These are phyloP conservation scores for Brachionus rotundiformis DNA, from an alignment of 1,140 invertebrate species.

Conservation along the genomic window DNA sequence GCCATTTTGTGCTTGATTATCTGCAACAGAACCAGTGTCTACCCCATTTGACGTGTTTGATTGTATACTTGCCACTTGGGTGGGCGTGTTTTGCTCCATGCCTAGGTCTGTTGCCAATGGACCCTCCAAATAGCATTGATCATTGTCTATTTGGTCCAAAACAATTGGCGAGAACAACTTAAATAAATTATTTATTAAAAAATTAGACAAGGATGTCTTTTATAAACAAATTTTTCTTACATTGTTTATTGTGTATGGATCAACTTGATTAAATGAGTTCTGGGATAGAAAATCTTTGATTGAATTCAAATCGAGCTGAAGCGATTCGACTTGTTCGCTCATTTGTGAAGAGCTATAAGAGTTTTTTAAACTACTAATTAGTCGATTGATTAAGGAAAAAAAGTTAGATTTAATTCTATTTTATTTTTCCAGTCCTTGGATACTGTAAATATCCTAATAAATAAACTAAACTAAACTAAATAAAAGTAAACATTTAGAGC, in stretches of 20 bases:
- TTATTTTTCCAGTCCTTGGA: background rate
- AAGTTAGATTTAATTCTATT: slow-evolving; percentile 5
- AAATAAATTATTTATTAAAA: background rate
- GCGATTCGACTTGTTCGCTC: slow-evolving; percentile 50
- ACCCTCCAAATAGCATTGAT: slow-evolving; percentile 8
- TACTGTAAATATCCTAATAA: no score
- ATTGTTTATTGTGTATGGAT: slow-evolving; percentile 33
- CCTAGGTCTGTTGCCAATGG: background rate
- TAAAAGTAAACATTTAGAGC: background rate
- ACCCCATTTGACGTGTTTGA: slow-evolving; percentile 1
- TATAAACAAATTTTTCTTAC: background rate
- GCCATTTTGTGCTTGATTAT: background rate
- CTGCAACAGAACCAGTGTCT: background rate
- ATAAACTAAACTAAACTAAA: no score
- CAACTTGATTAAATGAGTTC: slow-evolving; percentile 44
- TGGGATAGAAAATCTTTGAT: slow-evolving; percentile 49
- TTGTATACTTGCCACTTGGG: background rate
- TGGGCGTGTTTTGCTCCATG: background rate
- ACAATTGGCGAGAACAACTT: slow-evolving; percentile 37
- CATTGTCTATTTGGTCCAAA: slow-evolving; percentile 34
- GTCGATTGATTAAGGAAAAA: background rate
- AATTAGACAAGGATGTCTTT: background rate
- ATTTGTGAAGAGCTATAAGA: slow-evolving; percentile 48
- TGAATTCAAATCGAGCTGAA: slow-evolving; percentile 46
- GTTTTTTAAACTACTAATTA: slow-evolving; percentile 28